A percentile compares a stretch with the other conserved stretches of the same genome.
Evolutionary conservation across 92 coral and sea anemone species (phyloP).

Genomic region (Paragorgia papillata): DNA sequence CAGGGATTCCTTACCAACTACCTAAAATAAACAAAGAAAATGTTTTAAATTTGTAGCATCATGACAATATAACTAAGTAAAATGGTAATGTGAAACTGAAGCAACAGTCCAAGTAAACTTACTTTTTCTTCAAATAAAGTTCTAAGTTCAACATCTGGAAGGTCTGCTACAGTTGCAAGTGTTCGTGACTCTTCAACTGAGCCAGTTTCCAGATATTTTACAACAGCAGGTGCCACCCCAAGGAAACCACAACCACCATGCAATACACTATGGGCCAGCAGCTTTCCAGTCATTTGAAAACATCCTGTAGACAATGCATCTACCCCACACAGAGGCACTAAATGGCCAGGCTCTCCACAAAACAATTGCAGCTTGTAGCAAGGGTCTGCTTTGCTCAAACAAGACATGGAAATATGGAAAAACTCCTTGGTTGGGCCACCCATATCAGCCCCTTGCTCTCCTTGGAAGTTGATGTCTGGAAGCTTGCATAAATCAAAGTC

Average conservation of each 20-base stretch:
- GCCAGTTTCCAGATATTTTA: constrained; percentile 32
- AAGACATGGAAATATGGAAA: constrained; percentile 40
- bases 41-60: neutral
- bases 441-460: constrained; percentile 58
- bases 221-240: constrained; percentile 35
- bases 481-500: constrained; percentile 28
- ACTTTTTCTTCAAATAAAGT: neutral
- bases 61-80: neutral
- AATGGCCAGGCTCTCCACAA: constrained; percentile 57
- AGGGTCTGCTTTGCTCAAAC: too few species aligned
- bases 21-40: neutral
- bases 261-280: constrained; percentile 36
- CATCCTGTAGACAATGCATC: constrained; percentile 58
- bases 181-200: constrained; percentile 9
- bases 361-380: too few species aligned
- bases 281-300: constrained; percentile 39
- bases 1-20: constrained; percentile 4
- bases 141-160: neutral
- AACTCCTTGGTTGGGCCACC: constrained; percentile 61
- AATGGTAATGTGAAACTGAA: too few species aligned
- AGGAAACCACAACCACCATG: constrained; percentile 40
- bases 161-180: constrained; percentile 28
- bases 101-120: neutral
- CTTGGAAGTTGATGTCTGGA: constrained; percentile 37
- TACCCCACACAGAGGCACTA: constrained; percentile 59